A percentile compares a stretch with the other conserved stretches of the same genome.
Conservation (phyloP, 2,797 vertebrate genomes). For the Cacajao melanocephalus region DNA sequence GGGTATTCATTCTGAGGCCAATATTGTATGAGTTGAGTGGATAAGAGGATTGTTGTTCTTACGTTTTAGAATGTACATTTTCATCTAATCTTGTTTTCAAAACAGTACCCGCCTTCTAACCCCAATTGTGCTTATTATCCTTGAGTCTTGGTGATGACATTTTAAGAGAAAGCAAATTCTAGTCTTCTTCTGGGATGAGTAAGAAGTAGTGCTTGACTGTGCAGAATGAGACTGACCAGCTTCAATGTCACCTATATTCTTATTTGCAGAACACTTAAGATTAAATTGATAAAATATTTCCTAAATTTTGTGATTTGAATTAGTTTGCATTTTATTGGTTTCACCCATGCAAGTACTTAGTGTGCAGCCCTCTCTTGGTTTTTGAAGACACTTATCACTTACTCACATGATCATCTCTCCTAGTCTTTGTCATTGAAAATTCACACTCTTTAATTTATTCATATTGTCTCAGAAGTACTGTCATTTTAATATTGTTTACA, state of each 20-base stretch:
- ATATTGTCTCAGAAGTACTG: not conserved
- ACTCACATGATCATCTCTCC: not conserved
- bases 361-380: not conserved
- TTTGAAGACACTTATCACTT: not conserved
- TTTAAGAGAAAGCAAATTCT: not conserved
- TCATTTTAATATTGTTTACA: not conserved
- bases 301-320: not conserved
- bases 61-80: not conserved
- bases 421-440: not conserved
- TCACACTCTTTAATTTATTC: not conserved
- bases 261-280: not conserved
- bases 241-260: not conserved
- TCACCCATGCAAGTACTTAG: not conserved
- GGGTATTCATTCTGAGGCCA: not conserved
- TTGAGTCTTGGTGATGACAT: not conserved
- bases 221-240: not conserved
- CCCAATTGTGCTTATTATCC: not conserved
- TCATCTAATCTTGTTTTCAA: not conserved
- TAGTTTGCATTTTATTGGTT: not conserved
- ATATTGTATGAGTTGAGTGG: not conserved
- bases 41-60: not conserved
- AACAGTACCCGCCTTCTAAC: not conserved
- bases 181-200: not conserved
- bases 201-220: not conserved
- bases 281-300: not conserved